phyloP scores from a whole-genome alignment of 2,113 vertebrate genomes.

The Myrmecobius fasciatus region DNA sequence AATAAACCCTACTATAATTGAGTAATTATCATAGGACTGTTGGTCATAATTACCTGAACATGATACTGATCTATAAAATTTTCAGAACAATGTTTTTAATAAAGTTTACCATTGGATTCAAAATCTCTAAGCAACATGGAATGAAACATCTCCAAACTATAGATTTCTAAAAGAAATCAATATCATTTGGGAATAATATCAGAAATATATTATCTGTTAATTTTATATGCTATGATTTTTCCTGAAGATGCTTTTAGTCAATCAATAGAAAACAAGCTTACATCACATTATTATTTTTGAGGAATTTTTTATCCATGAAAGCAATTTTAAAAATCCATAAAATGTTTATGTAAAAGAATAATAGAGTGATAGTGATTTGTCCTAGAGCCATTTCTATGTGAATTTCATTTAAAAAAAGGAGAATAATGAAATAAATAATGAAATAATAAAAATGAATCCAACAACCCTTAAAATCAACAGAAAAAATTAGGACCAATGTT shows the following conservation, averaged over 20 bases:
- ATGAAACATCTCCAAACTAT: background rate
- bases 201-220: background rate
- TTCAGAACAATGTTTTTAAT: background rate
- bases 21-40: background rate
- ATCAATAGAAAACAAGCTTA: background rate
- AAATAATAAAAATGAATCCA: background rate
- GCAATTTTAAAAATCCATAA: background rate
- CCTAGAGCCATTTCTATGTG: background rate
- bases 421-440: constrained; percentile 8
- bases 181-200: background rate
- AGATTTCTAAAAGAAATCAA: background rate
- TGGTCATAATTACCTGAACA: background rate
- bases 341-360: background rate
- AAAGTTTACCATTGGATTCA: background rate
- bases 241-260: background rate
- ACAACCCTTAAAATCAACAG: background rate
- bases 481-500: background rate
- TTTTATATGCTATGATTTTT: background rate
- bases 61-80: background rate
- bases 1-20: background rate
- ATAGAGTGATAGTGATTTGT: background rate
- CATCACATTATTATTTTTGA: background rate
- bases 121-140: background rate
- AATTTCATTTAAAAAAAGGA: background rate
- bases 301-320: background rate